These are phyloP conservation scores for Helostoma temminkii DNA, from an alignment of 2,797 vertebrate genomes.

Conservation along the genomic window DNA sequence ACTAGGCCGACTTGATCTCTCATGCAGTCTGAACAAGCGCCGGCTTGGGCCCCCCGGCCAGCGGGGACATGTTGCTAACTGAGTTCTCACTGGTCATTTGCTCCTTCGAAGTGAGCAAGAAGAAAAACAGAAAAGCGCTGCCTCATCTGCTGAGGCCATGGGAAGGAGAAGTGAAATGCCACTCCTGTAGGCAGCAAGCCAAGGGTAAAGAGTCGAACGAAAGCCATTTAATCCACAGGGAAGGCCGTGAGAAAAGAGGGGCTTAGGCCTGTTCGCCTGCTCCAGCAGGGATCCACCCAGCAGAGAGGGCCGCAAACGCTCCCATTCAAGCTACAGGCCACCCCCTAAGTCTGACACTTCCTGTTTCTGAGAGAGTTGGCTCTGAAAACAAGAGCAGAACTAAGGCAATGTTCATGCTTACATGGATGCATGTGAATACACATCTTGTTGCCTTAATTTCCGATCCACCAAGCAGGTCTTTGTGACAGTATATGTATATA, in stretches of 20 bases:
- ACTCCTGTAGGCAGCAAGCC: slow-evolving; percentile 70
- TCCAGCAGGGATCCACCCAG: slow-evolving; percentile 68
- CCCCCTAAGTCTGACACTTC: slow-evolving; percentile 72
- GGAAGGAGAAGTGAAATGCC: slow-evolving; percentile 64
- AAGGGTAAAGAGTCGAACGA: slow-evolving; percentile 64
- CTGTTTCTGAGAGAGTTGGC: slow-evolving; percentile 54
- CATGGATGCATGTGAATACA: slow-evolving; percentile 49
- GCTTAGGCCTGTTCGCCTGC: slow-evolving; percentile 61
- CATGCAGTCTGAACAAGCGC: slow-evolving; percentile 44
- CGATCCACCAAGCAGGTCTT: slow-evolving; percentile 22
- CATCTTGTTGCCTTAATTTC: slow-evolving; percentile 19
- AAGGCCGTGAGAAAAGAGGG: slow-evolving; percentile 60
- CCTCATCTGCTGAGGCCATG: slow-evolving; percentile 79
- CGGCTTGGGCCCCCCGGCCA: slow-evolving; percentile 49
- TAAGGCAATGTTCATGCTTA: slow-evolving; percentile 62
- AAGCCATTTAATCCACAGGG: slow-evolving; percentile 81
- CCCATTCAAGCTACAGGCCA: slow-evolving; percentile 65
- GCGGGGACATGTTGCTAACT: slow-evolving; percentile 86
- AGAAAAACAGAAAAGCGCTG: slow-evolving; percentile 78
- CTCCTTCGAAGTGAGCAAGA: slow-evolving; percentile 91
- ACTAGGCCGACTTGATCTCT: slow-evolving; percentile 59
- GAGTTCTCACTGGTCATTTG: slow-evolving; percentile 88
- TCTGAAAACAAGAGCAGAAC: slow-evolving; percentile 52
- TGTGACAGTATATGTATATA: neutral
- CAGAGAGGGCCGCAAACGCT: slow-evolving; percentile 69